Evolutionary conservation across 64 coral and sea anemone genomes (phyloP), one percentile per base, ranked within the genome.

Genomic region (Pachyseris speciosa): DNA sequence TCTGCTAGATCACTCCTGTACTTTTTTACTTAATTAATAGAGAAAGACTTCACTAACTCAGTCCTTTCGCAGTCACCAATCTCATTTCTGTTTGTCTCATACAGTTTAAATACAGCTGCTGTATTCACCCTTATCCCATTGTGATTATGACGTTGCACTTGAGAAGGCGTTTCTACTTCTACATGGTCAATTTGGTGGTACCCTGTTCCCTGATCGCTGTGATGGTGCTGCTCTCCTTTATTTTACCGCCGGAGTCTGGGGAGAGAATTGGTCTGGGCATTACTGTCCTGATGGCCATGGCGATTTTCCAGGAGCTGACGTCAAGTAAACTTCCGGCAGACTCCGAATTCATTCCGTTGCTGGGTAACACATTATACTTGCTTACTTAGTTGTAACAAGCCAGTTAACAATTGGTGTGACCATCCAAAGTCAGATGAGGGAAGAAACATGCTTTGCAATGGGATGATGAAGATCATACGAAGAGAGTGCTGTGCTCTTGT

Each of bases 261-360:
- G 94, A 96, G 63, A 84, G 94, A 17, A 93, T 96, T 49, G 89
- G 94, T 20, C 86, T 96, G 26, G 94, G 94, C 15, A 96, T 96
- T 16, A 96, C 94, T 13, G 94, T 96, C 3, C 49, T 96, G 20
- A 96, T 96, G 94, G 94, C 94, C 7, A 96, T 96, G 94, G 94
- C 94, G 2, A 96, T 96, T 61, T 96, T 96, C 55, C 94, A 96
- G 88, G 94, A 96, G 48, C 64, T 96, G 58, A 96, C 94, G 20
- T 96, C 94, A 45, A 78, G 37, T 49, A 96, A 96, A 52, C 75
- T 96, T 34, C 94, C 94, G 11, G 94, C 92, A 28, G 94, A 93
- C 31, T 96, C 94, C 10, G 26, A 51, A 6, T 85, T 85, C 47
- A 86, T 90, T 29, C 94, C 94, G 31, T 53, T 96, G 26, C 42